Evolutionary conservation across 2,888 invertebrate species (phyloP), one percentile per base, ranked within the genome.

Genomic region (Limulus polyphemus): DNA sequence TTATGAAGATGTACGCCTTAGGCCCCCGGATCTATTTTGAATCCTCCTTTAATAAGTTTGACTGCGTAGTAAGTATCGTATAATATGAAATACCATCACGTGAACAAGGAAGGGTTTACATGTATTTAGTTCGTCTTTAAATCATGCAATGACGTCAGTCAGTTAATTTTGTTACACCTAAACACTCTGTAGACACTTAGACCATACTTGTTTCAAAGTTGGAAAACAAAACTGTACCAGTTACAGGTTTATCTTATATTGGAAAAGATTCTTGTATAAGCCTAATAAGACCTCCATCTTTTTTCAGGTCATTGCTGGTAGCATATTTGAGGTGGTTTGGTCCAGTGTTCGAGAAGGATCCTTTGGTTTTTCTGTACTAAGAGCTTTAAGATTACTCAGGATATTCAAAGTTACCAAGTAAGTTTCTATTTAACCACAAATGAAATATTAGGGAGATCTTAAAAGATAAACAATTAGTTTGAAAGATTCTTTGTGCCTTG

Each of bases 31-130:
- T 92, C 74, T 99, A 99, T 82, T 98, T 98, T 81, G 94, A 95
- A 80, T 98, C 97, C 71, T 93, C 98, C 74, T 99, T 99, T 83
- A 99, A 99, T 81, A 90, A 95, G 73, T 99, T 99, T 81, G 99
- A 99, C 83, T 99, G 98, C 81, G 92, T 98, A 74, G 99, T 99
- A 79, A 95, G 97, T 81, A 86, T 68, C 50, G 47, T 65, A 32
- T 32, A 2, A 32, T 7, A 32, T 32, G 7, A 32, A 7, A 32
- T 32, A 32, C 32, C 32, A 32, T 32, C 32, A 32, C 7, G n/a
- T n/a, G n/a, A n/a, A n/a, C n/a, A n/a, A n/a, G n/a, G n/a, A n/a
- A n/a, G n/a, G n/a, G n/a, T n/a, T n/a, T n/a, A n/a, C n/a, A n/a
- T n/a, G n/a, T n/a, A n/a, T 62, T 52, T 10, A n/a, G n/a, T n/a